These are phyloP conservation scores for Hypomesus transpacificus DNA, from an alignment of 2,113 vertebrate genomes.

Conservation along the genomic window DNA sequence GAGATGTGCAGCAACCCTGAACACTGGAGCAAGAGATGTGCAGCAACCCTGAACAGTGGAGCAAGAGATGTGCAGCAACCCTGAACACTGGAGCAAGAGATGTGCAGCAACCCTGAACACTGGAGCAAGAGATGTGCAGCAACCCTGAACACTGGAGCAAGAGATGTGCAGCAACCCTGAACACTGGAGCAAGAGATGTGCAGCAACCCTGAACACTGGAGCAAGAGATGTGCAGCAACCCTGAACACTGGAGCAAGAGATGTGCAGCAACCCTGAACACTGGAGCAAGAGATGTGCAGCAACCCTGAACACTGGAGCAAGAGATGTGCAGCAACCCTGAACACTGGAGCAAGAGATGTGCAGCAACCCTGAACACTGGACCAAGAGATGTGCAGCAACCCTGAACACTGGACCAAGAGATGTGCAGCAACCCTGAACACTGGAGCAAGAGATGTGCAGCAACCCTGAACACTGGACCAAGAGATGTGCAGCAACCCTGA, in stretches of 20 bases:
- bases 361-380: not conserved
- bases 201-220: not conserved
- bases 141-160: not conserved
- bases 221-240: not conserved
- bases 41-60: not conserved
- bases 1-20: not conserved
- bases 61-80: not conserved
- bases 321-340: not conserved
- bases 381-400: not conserved
- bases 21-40: not conserved
- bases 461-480: not conserved
- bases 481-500: not conserved
- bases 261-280: not conserved
- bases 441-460: not conserved
- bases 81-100: constrained; percentile 1
- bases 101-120: not conserved
- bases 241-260: constrained; percentile 1
- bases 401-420: not conserved
- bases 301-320: not conserved
- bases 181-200: not conserved
- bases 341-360: not conserved
- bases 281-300: not conserved
- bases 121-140: not conserved
- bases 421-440: not conserved
- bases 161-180: not conserved